Evolutionary conservation across 2,888 invertebrate species (phyloP).

Genomic region (Apocheima hispidaria): DNA sequence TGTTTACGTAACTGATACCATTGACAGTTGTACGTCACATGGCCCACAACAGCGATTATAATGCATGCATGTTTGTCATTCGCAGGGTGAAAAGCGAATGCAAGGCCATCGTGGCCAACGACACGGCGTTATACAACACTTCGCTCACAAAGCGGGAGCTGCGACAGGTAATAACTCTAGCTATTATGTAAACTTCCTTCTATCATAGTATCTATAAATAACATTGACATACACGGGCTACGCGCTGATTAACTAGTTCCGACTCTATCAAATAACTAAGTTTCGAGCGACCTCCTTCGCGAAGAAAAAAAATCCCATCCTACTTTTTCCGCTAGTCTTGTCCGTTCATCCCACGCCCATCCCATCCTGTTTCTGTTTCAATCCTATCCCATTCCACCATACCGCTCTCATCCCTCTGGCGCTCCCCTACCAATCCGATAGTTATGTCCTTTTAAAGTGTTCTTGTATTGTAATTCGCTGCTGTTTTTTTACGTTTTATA

Average conservation of each 20-base stretch:
- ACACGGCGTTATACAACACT: slow-evolving; percentile 67
- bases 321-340: no score
- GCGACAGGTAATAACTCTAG: slow-evolving; percentile 66
- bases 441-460: no score
- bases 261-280: background rate
- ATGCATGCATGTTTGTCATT: slow-evolving; percentile 53
- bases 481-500: no score
- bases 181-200: slow-evolving; percentile 4
- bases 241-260: background rate
- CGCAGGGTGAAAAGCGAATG: slow-evolving; percentile 80
- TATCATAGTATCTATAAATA: background rate
- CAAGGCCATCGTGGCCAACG: slow-evolving; percentile 76
- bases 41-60: slow-evolving; percentile 13
- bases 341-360: no score
- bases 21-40: slow-evolving; percentile 10
- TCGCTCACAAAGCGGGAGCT: slow-evolving; percentile 63
- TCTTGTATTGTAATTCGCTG: no score
- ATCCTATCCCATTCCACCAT: no score
- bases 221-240: background rate
- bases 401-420: no score
- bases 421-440: no score
- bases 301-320: no score
- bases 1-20: background rate
- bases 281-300: background rate
- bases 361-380: no score